Conservation (phyloP, 1,140 invertebrate species). For the Colletes latitarsis region DNA sequence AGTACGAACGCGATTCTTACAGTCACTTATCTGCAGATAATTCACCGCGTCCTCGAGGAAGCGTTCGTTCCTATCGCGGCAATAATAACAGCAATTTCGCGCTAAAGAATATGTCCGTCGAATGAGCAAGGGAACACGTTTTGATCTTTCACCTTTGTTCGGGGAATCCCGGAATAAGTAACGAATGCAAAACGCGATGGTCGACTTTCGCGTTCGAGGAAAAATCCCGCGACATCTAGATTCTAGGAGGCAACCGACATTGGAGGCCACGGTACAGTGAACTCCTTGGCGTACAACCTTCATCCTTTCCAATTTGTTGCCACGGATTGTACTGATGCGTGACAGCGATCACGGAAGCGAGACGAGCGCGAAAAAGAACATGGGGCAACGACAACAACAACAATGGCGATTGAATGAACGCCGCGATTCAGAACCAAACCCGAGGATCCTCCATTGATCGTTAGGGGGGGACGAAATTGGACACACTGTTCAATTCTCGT, state of each 20-base stretch:
- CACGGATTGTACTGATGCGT: constrained; percentile 29
- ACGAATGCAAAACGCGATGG: background rate
- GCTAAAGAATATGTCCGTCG: background rate
- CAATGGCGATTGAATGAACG: constrained; percentile 18
- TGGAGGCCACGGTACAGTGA: constrained; percentile 60
- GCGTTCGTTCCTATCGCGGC: background rate
- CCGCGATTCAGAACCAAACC: background rate
- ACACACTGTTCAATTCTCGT: background rate
- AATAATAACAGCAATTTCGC: background rate
- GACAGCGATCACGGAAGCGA: constrained; percentile 53
- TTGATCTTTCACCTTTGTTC: background rate
- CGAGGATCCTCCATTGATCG: background rate
- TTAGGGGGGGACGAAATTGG: background rate
- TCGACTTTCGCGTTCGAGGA: constrained; percentile 26
- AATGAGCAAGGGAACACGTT: background rate
- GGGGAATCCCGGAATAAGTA: background rate
- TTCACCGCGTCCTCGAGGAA: constrained; percentile 23
- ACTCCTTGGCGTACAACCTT: constrained; percentile 54
- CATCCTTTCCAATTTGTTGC: constrained; percentile 50
- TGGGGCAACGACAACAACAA: background rate
- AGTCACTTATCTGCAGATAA: constrained; percentile 10
- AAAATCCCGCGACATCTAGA: constrained; percentile 21
- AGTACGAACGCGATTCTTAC: too few species aligned
- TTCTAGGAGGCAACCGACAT: constrained; percentile 2
- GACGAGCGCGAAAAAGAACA: constrained; percentile 48